Conservation (phyloP, 2,888 invertebrate genomes). For the Hirudinaria manillensis region DNA sequence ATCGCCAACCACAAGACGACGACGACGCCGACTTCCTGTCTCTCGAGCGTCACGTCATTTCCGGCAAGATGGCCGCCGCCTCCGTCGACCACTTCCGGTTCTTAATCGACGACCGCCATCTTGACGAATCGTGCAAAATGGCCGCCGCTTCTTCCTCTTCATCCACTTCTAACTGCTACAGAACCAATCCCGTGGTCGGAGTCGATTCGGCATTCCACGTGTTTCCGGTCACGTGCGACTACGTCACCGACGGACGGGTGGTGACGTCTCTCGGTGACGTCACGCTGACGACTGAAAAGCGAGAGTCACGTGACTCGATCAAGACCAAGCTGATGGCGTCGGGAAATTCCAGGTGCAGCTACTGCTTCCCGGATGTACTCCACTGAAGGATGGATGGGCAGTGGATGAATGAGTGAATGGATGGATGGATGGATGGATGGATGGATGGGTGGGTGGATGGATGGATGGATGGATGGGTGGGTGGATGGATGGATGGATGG, state of each 20-base stretch:
- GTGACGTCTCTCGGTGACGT: not conserved
- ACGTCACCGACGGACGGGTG: conserved; percentile 11
- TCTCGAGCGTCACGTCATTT: not conserved
- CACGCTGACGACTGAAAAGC: not conserved
- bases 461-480: not conserved
- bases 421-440: not conserved
- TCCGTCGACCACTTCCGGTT: conserved; percentile 9
- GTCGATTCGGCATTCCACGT: not conserved
- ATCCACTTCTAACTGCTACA: not conserved
- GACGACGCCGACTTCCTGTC: conserved; percentile 5
- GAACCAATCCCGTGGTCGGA: not conserved
- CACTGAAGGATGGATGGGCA: conserved; percentile 7
- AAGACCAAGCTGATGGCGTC: not conserved
- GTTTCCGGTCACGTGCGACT: conserved; percentile 14
- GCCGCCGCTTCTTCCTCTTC: not conserved
- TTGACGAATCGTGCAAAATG: conserved; percentile 6
- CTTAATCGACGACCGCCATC: conserved; percentile 5
- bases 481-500: not conserved
- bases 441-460: not conserved
- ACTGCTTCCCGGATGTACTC: conserved; percentile 12
- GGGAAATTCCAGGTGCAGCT: not conserved
- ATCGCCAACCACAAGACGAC: not conserved
- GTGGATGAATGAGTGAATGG: not conserved
- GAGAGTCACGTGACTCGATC: conserved; percentile 2
- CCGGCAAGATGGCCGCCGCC: not conserved